Conservation (phyloP, 2,797 vertebrate genomes). For the Pipistrellus pipistrellus region DNA sequence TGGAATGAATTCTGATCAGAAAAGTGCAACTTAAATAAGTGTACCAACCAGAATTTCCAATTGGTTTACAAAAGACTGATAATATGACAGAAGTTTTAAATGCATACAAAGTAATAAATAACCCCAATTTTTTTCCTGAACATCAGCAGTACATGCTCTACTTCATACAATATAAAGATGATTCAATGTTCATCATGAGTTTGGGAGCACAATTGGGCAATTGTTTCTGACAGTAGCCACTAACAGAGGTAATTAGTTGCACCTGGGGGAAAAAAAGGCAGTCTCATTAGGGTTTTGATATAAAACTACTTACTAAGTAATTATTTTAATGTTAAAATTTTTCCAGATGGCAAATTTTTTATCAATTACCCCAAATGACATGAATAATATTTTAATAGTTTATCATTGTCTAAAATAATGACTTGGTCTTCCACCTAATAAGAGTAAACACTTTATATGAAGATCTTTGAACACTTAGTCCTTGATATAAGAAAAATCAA, state of each 20-base stretch:
- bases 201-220: constrained; percentile 31
- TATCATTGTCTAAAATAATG: constrained; percentile 32
- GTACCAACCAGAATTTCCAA: constrained; percentile 17
- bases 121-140: constrained; percentile 36
- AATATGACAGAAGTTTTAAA: constrained; percentile 65
- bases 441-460: constrained; percentile 35
- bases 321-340: constrained; percentile 46
- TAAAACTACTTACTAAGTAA: constrained; percentile 48
- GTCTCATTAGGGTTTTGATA: constrained; percentile 10
- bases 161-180: constrained; percentile 37
- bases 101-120: constrained; percentile 47
- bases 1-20: constrained; percentile 16
- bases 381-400: constrained; percentile 52
- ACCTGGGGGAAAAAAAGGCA: background rate
- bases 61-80: constrained; percentile 14
- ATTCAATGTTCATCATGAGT: constrained; percentile 7
- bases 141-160: background rate
- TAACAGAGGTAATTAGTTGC: constrained; percentile 40
- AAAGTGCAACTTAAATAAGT: constrained; percentile 40
- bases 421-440: background rate
- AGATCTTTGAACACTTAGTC: constrained; percentile 50
- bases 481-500: constrained; percentile 45
- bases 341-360: constrained; percentile 44
- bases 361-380: constrained; percentile 16
- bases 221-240: constrained; percentile 37